phyloP scores from a whole-genome alignment of 1,140 invertebrate species.

The Hylaeus volcanicus region DNA sequence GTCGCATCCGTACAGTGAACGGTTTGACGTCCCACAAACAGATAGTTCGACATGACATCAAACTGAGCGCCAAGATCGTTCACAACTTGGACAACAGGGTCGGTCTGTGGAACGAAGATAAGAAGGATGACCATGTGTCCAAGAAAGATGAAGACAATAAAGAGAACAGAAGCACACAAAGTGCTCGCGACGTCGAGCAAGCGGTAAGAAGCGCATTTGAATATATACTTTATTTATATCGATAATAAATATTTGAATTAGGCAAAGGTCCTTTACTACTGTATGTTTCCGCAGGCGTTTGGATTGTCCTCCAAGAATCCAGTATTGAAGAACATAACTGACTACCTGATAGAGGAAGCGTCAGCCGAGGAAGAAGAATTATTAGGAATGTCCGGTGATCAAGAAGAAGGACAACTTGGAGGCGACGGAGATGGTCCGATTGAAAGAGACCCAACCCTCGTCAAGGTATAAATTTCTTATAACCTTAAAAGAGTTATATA shows the following conservation, averaged over 20 bases:
- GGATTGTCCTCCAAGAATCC: slow-evolving; percentile 95
- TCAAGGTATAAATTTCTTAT: slow-evolving; percentile 82
- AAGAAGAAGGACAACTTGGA: slow-evolving; percentile 81
- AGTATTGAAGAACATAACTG: slow-evolving; percentile 97
- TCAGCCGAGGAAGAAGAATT: slow-evolving; percentile 99
- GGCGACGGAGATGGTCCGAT: slow-evolving; percentile 83
- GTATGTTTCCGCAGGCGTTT: slow-evolving; percentile 81
- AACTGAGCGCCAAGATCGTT: slow-evolving; percentile 96
- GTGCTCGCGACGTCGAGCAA: slow-evolving; percentile 69
- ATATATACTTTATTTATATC: too few species aligned
- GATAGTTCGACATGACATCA: slow-evolving; percentile 95
- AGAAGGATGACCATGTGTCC: slow-evolving; percentile 70
- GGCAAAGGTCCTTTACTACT: background rate
- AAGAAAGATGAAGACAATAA: slow-evolving; percentile 64
- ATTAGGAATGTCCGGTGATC: slow-evolving; percentile 86
- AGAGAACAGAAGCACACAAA: slow-evolving; percentile 62
- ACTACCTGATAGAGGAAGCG: slow-evolving; percentile 99
- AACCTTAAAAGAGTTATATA: too few species aligned
- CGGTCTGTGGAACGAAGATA: slow-evolving; percentile 87
- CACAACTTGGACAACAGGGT: slow-evolving; percentile 94
- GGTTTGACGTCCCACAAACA: slow-evolving; percentile 95
- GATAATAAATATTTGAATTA: too few species aligned
- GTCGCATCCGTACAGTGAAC: slow-evolving; percentile 95
- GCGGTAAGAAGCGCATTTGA: slow-evolving; percentile 62
- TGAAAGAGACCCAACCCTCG: slow-evolving; percentile 89